Evolutionary conservation across 2,888 invertebrate species (phyloP), one percentile per base, ranked within the genome.

Genomic region (Lathronympha strigana): DNA sequence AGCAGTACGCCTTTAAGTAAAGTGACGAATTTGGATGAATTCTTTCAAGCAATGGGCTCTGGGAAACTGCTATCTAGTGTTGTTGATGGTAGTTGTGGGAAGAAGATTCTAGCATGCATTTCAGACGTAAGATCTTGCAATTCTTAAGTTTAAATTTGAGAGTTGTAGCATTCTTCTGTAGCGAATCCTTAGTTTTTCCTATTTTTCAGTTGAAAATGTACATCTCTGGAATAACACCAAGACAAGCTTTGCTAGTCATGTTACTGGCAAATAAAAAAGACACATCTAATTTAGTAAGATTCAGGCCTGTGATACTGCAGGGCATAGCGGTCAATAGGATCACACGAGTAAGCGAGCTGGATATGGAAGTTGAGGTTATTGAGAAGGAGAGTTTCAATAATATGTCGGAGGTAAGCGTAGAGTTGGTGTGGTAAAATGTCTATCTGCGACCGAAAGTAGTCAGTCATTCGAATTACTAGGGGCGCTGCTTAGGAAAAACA

Each of bases 331-430:
- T 88, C 1, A 88, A 87, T 28, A 84, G 91, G 71, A 91, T 91
- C 13, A 90, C 90, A 8, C 75, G 80, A 23, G 79, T 81, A 3
- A 76, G 79, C 1, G 91, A 91, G 74, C 74, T 91, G 31, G 88
- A 91, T 64, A 86, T 88, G 86, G 90, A 91, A 73, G 86, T 90
- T 13, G 90, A 90, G 79, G 90, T 91, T 0, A 87, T 91, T 68
- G 89, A 89, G 69, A 85, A 73, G 66, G 90, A 91, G 76, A 79
- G 83, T 68, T 73, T 88, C 17, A 80, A 81, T 68, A 78, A 75
- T 67, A 66, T 77, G 31, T 71, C 77, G n/a, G 77, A 81, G 82
- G 90, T 88, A 71, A 47, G 57, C 63, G 19, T 51, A 21, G 11
- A 50, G 5, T 17, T 1, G 28, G 15, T 11, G 4, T 15, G 1